These are phyloP conservation scores for Cydia pomonella DNA, from an alignment of 1,140 invertebrate species.

Conservation along the genomic window DNA sequence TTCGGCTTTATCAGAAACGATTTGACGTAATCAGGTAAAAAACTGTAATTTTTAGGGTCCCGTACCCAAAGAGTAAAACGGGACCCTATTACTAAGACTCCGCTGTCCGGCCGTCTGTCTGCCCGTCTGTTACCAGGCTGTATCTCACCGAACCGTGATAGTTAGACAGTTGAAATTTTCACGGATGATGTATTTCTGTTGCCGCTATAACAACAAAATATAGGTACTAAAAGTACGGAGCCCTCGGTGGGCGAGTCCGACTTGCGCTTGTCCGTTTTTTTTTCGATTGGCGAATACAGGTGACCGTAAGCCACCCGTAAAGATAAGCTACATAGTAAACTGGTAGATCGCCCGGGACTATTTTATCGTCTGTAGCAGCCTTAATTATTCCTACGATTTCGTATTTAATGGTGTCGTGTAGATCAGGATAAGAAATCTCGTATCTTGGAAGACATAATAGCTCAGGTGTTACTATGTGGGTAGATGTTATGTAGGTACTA, in stretches of 20 bases:
- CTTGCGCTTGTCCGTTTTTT: too few relatives aligned
- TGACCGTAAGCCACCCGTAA: background rate
- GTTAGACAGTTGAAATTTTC: too few relatives aligned
- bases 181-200: too few relatives aligned
- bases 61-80: too few relatives aligned
- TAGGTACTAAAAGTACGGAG: too few relatives aligned
- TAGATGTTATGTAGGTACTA: background rate
- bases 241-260: too few relatives aligned
- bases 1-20: too few relatives aligned
- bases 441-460: background rate
- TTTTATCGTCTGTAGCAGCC: background rate
- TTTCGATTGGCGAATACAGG: background rate
- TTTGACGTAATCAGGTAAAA: background rate
- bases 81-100: too few relatives aligned
- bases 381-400: slow-evolving; percentile 3
- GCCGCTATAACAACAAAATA: too few relatives aligned
- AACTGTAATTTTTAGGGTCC: background rate
- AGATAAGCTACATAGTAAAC: slow-evolving; percentile 5
- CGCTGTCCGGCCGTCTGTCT: too few relatives aligned
- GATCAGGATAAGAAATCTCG: slow-evolving; percentile 2
- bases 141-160: too few relatives aligned
- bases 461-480: background rate
- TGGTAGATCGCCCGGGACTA: background rate
- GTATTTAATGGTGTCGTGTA: slow-evolving; percentile 5
- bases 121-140: too few relatives aligned